Evolutionary conservation across 30 jellyfish, hydroid and myxozoan species (phyloP).

Genomic region (Pelagia noctiluca): DNA sequence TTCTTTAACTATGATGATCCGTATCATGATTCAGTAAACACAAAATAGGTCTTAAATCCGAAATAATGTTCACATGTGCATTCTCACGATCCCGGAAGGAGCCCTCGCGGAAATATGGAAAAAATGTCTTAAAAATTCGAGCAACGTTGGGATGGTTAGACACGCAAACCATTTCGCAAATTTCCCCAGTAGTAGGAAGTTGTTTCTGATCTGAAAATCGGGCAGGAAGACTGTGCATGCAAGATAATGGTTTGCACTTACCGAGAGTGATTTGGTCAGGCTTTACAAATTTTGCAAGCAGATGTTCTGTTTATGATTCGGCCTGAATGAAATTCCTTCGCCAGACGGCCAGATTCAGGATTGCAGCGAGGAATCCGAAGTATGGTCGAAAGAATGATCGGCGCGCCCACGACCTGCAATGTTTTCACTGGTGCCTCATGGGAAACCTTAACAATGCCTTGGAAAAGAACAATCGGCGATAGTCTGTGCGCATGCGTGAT

Average conservation of each 20-base stretch:
- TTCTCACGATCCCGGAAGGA: conserved; percentile 74
- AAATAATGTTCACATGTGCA: no score
- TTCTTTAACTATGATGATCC: no score
- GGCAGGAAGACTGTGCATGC: conserved; percentile 72
- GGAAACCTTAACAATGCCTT: conserved; percentile 57
- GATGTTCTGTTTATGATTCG: conserved; percentile 62
- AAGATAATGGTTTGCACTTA: conserved; percentile 14
- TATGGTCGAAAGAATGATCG: conserved; percentile 87
- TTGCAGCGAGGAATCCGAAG: conserved; percentile 76
- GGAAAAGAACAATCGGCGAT: not conserved
- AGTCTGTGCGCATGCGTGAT: conserved; percentile 32
- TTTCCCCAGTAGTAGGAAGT: conserved; percentile 33
- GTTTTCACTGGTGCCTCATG: conserved; percentile 74
- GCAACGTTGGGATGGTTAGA: conserved; percentile 62
- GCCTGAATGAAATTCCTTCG: conserved; percentile 76
- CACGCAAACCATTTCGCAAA: conserved; percentile 52
- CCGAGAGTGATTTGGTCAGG: conserved; percentile 19
- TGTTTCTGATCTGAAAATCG: no score
- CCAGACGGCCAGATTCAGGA: conserved; percentile 76
- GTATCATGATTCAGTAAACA: no score
- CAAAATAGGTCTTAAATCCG: no score
- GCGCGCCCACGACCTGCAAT: conserved; percentile 98
- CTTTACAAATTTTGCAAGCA: conserved; percentile 58
- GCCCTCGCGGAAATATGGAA: conserved; percentile 70
- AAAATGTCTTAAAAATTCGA: conserved; percentile 85